Conservation (phyloP, 2,113 vertebrate genomes). For the Takifugu flavidus region DNA sequence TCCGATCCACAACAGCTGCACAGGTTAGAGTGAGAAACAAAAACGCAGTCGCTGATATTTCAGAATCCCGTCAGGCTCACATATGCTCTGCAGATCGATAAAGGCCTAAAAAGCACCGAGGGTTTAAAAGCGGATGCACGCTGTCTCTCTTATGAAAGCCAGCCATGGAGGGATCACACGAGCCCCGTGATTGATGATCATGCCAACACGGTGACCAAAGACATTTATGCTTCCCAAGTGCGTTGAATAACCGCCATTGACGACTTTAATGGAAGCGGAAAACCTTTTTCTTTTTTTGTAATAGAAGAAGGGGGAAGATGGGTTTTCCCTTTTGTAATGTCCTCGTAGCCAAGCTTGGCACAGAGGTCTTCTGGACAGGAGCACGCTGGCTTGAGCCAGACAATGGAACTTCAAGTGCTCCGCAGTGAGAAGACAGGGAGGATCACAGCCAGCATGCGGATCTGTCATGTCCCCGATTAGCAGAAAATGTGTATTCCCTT, state of each 20-base stretch:
- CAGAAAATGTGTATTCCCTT: slow-evolving; percentile 31
- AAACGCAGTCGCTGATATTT: slow-evolving; percentile 38
- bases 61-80: slow-evolving; percentile 35
- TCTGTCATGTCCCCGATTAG: slow-evolving; percentile 25
- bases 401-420: slow-evolving; percentile 41
- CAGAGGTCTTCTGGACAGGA: slow-evolving; percentile 25
- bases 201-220: slow-evolving; percentile 41
- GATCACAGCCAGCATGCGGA: slow-evolving; percentile 35
- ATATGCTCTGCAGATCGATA: slow-evolving; percentile 34
- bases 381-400: slow-evolving; percentile 26
- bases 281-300: slow-evolving; percentile 48
- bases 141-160: slow-evolving; percentile 31
- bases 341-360: slow-evolving; percentile 53
- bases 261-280: slow-evolving; percentile 50
- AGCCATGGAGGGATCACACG: slow-evolving; percentile 32
- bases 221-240: slow-evolving; percentile 49
- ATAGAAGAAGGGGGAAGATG: slow-evolving; percentile 49
- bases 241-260: slow-evolving; percentile 58
- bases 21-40: slow-evolving; percentile 31
- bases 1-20: slow-evolving; percentile 20
- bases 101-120: slow-evolving; percentile 3
- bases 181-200: slow-evolving; percentile 31
- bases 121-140: slow-evolving; percentile 8
- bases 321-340: slow-evolving; percentile 50
- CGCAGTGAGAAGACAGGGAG: slow-evolving; percentile 25